Evolutionary conservation across 2,888 invertebrate genomes (phyloP), one percentile per base, ranked within the genome.

Genomic region (Tribolium freemani): DNA sequence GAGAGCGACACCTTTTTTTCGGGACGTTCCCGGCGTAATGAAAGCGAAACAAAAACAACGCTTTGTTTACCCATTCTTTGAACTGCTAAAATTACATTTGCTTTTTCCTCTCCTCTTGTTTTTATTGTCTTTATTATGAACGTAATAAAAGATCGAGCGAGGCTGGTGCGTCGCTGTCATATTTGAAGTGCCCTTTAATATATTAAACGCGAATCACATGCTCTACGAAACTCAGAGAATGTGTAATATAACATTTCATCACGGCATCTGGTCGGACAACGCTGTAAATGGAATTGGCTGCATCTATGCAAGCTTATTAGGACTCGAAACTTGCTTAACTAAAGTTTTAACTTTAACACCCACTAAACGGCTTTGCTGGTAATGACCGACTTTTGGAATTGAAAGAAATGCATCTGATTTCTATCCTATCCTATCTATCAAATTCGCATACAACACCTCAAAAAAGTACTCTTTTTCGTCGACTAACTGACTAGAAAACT

Each of bases 201-300:
- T 77, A 79, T 79, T 76, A 78, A 78, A 79, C 76, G 75, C 74
- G 75, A 79, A 79, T 79, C 76, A 79, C 71, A 77, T 73, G 79
- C 77, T 77, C 60, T 50, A 69, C 70, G 73, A 76, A 73, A 72
- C 71, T 74, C 67, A 31, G 63, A 76, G 78, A 77, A 77, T 79
- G 71, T 75, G 75, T 74, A 74, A 74, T 76, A 76, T 75, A 76
- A 75, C 76, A 74, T 79, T 76, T 76, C 75, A 72, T 74, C 75
- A 74, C 74, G 71, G 74, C 76, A 76, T 75, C 77, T 77, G 75
- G 71, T 71, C 71, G 73, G 74, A 75, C 76, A 76, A 73, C 74
- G 26, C 58, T 75, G 58, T 51, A 74, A 76, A 76, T 75, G 69
- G 64, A 74, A 75, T 72, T 71, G 69, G 72, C 67, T 75, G 60